Evolutionary conservation across 2,113 vertebrate genomes (phyloP).

Genomic region (Cercocebus atys): DNA sequence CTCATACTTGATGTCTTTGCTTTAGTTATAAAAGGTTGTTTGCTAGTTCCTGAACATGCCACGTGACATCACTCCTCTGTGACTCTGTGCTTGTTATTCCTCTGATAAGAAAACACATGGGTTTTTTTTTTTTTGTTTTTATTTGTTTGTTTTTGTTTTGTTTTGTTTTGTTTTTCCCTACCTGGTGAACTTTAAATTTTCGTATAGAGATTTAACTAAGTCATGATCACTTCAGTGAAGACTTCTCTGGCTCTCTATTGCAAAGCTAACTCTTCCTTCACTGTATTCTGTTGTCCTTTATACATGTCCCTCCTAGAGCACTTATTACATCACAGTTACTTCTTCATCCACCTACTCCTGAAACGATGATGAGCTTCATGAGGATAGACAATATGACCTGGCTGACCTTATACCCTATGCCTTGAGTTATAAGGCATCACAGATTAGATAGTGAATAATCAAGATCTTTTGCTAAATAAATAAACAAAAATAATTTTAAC

Average conservation of each 20-base stretch:
- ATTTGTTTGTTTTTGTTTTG: too few relatives aligned
- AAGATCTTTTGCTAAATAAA: not conserved
- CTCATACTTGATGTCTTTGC: not conserved
- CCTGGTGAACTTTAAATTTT: slow-evolving; percentile 67
- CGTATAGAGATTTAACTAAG: slow-evolving; percentile 49
- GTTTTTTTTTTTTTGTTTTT: too few relatives aligned
- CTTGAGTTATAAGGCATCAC: not conserved
- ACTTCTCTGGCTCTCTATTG: not conserved
- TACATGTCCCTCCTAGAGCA: not conserved
- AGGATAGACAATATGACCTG: not conserved
- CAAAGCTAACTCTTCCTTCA: not conserved
- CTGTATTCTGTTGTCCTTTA: not conserved
- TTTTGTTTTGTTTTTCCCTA: slow-evolving; percentile 12
- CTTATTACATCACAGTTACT: not conserved
- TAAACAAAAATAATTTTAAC: not conserved
- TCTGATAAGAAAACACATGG: slow-evolving; percentile 30
- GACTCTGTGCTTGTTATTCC: slow-evolving; percentile 38
- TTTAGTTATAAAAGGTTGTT: slow-evolving; percentile 59
- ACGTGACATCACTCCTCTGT: slow-evolving; percentile 10
- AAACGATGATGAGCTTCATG: not conserved
- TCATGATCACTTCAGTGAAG: not conserved
- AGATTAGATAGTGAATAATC: not conserved
- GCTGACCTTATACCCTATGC: not conserved
- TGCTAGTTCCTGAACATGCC: slow-evolving; percentile 25
- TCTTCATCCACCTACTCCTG: not conserved